Percentiles rank a stretch among this genome's conserved stretches.
Evolutionary conservation across 2,797 vertebrate genomes (phyloP).

Genomic region (Darevskia nairensis): DNA sequence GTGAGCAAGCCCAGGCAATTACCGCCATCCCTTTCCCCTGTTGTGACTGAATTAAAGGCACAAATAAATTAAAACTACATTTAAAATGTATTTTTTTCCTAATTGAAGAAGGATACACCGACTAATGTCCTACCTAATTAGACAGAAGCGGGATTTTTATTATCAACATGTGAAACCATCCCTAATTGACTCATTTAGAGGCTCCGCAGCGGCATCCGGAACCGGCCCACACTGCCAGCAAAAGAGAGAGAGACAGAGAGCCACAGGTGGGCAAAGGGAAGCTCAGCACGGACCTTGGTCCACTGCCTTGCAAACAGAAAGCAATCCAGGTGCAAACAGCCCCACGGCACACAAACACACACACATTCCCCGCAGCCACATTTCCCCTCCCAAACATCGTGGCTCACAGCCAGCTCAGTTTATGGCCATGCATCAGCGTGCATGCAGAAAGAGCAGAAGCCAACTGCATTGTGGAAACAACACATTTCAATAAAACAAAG

Average conservation of each 20-base stretch:
- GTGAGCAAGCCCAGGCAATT: neutral
- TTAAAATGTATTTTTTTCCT: constrained; percentile 51
- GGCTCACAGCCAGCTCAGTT: neutral
- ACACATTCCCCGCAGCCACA: neutral
- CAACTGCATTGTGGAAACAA: neutral
- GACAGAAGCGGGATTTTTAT: constrained; percentile 41
- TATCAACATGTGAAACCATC: constrained; percentile 35
- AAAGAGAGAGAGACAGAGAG: fast-evolving
- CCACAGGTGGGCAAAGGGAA: neutral
- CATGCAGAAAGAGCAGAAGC: neutral
- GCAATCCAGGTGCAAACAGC: neutral
- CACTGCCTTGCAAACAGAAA: too few species aligned
- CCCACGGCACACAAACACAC: neutral
- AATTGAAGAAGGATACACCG: constrained; percentile 41
- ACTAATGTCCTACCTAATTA: constrained; percentile 42
- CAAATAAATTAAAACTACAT: constrained; percentile 49
- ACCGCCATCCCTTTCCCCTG: neutral
- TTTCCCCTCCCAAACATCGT: neutral
- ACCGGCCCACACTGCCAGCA: neutral
- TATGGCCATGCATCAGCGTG: neutral
- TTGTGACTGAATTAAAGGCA: neutral
- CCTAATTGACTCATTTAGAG: constrained; percentile 25
- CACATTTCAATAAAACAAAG: too few species aligned
- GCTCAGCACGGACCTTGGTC: too few species aligned
- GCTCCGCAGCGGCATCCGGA: fast-evolving